phyloP scores from a whole-genome alignment of 2,797 vertebrate genomes.

The Myripristis jacobus region DNA sequence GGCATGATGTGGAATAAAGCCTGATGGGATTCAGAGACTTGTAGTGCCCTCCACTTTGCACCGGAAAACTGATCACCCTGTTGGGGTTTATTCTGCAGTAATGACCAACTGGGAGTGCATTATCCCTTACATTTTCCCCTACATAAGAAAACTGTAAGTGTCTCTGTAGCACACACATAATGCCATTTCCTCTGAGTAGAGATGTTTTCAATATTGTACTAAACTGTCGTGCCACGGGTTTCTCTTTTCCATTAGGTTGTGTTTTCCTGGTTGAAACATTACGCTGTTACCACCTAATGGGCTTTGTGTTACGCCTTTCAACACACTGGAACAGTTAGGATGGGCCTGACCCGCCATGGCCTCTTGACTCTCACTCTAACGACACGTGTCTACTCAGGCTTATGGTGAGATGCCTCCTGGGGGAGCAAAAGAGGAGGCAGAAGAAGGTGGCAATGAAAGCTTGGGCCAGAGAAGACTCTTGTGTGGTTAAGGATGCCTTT shows the following conservation, averaged over 20 bases:
- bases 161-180: background rate
- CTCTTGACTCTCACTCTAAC: conserved; percentile 49
- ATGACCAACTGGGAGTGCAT: no score
- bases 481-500: conserved; percentile 17
- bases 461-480: conserved; percentile 22
- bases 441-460: conserved; percentile 3
- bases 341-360: conserved; percentile 56
- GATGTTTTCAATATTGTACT: background rate
- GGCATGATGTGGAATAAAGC: no score
- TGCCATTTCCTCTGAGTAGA: background rate
- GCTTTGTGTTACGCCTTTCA: conserved; percentile 54
- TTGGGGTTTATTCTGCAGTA: no score
- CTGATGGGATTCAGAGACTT: no score
- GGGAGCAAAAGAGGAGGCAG: background rate
- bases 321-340: conserved; percentile 74
- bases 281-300: conserved; percentile 59
- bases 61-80: no score
- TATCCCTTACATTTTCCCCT: background rate
- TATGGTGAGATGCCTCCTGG: conserved; percentile 15
- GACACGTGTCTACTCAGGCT: conserved; percentile 30
- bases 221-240: background rate
- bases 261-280: conserved; percentile 63
- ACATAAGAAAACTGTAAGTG: background rate
- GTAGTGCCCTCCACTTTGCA: no score
- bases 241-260: background rate